Base-by-base conservation (phyloP, 2,797 vertebrate species). In the Balearica regulorum region DNA sequence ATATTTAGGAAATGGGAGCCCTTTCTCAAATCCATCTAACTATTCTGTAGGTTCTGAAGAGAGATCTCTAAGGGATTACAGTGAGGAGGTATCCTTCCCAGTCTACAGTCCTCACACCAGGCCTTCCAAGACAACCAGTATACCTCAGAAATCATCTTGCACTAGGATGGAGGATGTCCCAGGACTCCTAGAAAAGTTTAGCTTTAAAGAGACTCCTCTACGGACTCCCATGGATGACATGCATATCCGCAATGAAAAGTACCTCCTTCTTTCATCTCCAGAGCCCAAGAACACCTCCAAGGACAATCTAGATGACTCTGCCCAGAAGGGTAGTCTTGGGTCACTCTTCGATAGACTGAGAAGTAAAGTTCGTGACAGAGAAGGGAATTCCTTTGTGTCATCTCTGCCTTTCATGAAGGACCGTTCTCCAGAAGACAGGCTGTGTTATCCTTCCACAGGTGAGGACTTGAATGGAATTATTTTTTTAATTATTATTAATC, bases 201-300 rank as follows among this genome's bases (percentile, higher is more conserved):
- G 88, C 22, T 94, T 98, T 83, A 97, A 96, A 57, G 98, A 98
- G 58, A 93, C 86, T 49, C n/a, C 89, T 18, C 49, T 87, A 25
- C 94, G 83, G 25, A n/a, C 73, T 85, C 29, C 95, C 3, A 26
- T 5, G 46, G 88, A 87, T 15, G 97, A 98, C 76, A 46, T 81
- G 5, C 87, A 95, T 5, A 65, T 96, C 81, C 83, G 91, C 4
- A 97, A 97, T 54, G 96, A 96, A 83, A 98, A 94, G 78, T 61
- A 98, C 26, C 96, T 97, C 35, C 83, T 98, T 35, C 98, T 98
- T 96, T 98, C 99, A 21, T 98, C 99, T 25, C 87, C 98, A 85
- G 97, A 98, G 93, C 93, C 98, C 76, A 98, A 93, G 94, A 98
- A 87, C 58, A 96, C 73, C 75, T 64, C 69, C 10, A 96, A 96